These are phyloP conservation scores for Cladopsammia gracilis DNA, from an alignment of 64 coral and sea anemone species.

Conservation along the genomic window DNA sequence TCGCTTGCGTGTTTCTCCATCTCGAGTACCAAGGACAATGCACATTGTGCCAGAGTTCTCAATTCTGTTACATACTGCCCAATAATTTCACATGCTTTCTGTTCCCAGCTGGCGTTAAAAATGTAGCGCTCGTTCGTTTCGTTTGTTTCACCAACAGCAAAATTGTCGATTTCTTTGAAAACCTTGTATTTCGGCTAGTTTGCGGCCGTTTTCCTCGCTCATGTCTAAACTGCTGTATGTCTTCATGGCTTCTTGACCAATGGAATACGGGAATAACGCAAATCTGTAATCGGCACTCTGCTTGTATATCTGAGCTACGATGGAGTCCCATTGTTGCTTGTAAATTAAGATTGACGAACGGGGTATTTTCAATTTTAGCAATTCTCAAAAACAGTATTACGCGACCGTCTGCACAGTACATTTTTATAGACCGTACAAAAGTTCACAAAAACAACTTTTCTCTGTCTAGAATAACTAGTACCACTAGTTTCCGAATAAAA, in stretches of 20 bases:
- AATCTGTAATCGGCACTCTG: slow-evolving; percentile 53
- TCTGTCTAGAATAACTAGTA: no score
- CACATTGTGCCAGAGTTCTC: slow-evolving; percentile 54
- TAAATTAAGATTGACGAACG: no score
- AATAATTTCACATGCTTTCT: slow-evolving; percentile 55
- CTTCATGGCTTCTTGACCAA: slow-evolving; percentile 38
- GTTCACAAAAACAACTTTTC: no score
- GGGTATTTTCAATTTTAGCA: no score
- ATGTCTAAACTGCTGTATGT: slow-evolving; percentile 71
- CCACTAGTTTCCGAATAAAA: no score
- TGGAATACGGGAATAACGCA: slow-evolving; percentile 60
- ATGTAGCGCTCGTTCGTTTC: slow-evolving; percentile 68
- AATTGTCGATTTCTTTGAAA: slow-evolving; percentile 57
- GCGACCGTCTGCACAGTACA: no score
- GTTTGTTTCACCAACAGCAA: slow-evolving; percentile 63
- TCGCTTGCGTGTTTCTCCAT: slow-evolving; percentile 48
- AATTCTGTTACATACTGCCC: slow-evolving; percentile 62
- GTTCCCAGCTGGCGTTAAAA: slow-evolving; percentile 56
- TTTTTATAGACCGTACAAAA: no score
- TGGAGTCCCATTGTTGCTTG: slow-evolving; percentile 62
- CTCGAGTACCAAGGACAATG: slow-evolving; percentile 63
- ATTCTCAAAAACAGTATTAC: no score
- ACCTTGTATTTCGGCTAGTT: background rate
- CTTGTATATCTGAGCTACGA: slow-evolving; percentile 45
- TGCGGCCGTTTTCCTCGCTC: slow-evolving; percentile 1